A percentile compares a stretch with the other conserved stretches of the same genome.
Evolutionary conservation across 2,113 vertebrate genomes (phyloP).

Genomic region (Cryptomyrus ogoouensis): DNA sequence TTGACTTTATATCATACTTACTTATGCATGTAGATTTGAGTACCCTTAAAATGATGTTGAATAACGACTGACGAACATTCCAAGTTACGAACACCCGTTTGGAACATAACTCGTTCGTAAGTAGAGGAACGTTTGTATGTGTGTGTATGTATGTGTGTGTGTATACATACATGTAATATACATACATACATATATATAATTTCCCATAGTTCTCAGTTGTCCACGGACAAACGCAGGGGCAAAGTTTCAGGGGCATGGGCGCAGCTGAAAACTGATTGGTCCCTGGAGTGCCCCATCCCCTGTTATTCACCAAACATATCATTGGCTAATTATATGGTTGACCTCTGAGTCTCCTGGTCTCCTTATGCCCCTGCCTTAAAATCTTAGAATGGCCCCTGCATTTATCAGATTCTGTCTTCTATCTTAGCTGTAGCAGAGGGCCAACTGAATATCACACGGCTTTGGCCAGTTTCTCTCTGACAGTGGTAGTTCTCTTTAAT

Average conservation of each 20-base stretch:
- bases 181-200: too few species aligned
- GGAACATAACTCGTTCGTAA: too few species aligned
- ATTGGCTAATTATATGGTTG: not conserved
- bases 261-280: not conserved
- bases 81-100: too few species aligned
- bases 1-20: too few species aligned
- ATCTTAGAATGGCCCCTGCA: not conserved
- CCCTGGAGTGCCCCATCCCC: not conserved
- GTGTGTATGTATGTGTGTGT: too few species aligned
- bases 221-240: not conserved
- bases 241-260: not conserved
- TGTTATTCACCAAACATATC: not conserved
- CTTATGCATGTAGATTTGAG: too few species aligned
- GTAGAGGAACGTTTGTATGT: too few species aligned
- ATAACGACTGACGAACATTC: too few species aligned
- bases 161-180: too few species aligned
- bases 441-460: not conserved
- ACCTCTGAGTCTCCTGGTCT: not conserved
- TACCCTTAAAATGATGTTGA: too few species aligned
- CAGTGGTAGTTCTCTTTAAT: not conserved
- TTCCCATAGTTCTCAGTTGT: not conserved
- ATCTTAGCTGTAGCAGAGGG: not conserved
- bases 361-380: not conserved
- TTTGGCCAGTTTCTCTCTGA: not conserved
- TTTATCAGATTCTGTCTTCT: not conserved